Base-by-base conservation (phyloP, 2,888 invertebrate genomes). In the Lasius fuliginosus region DNA sequence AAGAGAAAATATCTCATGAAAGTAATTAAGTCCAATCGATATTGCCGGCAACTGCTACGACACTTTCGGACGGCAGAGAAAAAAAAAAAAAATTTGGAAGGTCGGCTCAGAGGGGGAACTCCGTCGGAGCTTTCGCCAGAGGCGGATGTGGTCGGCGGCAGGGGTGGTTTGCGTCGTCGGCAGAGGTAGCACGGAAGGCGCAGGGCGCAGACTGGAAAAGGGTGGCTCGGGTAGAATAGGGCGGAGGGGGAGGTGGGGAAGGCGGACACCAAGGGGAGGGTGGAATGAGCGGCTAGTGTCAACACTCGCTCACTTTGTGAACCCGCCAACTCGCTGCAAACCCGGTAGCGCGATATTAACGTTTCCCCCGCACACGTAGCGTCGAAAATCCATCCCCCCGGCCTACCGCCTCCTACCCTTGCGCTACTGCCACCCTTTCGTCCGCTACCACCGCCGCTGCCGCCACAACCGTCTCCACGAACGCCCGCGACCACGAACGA, bases 261-360 rank as follows among this genome's bases (percentile, higher is more conserved):
- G 89, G 86, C 84, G 53, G 53, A n/a, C n/a, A 53, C n/a, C 53
- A 8, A 84, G 86, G 53, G 87, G 83, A 53, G 73, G 85, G 84
- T 85, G 92, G 92, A 93, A 92, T 89, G 92, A 93, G 92, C 91
- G 93, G 92, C 92, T 88, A 94, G 92, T 94, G 94, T 94, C 94
- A 94, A 94, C 94, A 94, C 92, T 94, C 94, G 93, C 93, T 94
- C 94, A 94, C 94, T 94, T 94, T 94, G 94, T 94, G 94, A 92
- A 92, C 92, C 91, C 91, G 90, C 92, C 92, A 91, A 92, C 94
- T 92, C 92, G 92, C 91, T 89, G 65, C 92, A 91, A 92, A 92
- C 92, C 90, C 92, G 91, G 90, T 91, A 90, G 90, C 92, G 92
- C 92, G 93, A 93, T 94, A 94, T 94, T 94, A 94, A 94, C 94